A percentile compares a stretch with the other conserved stretches of the same genome.
Evolutionary conservation across 2,797 vertebrate genomes (phyloP).

Genomic region (Ispidina picta): DNA sequence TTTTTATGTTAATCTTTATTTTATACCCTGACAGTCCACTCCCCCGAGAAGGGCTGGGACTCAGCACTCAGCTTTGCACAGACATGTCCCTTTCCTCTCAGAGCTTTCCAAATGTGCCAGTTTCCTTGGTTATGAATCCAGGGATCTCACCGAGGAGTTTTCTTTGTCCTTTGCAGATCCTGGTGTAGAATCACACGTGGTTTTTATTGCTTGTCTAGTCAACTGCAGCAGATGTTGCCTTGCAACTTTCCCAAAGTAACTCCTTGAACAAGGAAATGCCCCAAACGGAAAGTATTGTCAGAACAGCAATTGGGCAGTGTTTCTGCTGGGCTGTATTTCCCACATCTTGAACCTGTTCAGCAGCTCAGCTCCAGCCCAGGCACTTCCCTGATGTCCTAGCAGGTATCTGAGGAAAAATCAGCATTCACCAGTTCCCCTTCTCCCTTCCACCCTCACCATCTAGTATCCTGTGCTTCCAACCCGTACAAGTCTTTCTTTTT

Average conservation of each 20-base stretch:
- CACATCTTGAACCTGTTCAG: background rate
- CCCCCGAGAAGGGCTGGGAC: background rate
- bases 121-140: background rate
- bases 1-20: background rate
- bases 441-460: background rate
- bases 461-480: background rate
- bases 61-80: background rate
- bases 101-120: background rate
- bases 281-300: background rate
- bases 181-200: background rate
- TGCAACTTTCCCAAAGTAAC: background rate
- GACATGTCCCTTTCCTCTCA: background rate
- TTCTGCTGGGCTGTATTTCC: background rate
- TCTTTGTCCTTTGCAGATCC: background rate
- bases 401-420: background rate
- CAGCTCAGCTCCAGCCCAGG: background rate
- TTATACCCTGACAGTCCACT: background rate
- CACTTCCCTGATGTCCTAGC: background rate
- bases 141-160: background rate
- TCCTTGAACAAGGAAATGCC: background rate
- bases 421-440: background rate
- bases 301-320: background rate
- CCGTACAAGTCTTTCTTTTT: background rate
- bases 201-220: background rate
- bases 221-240: background rate